phyloP scores from a whole-genome alignment of 2,113 vertebrate genomes.

The Muntiacus muntjak region DNA sequence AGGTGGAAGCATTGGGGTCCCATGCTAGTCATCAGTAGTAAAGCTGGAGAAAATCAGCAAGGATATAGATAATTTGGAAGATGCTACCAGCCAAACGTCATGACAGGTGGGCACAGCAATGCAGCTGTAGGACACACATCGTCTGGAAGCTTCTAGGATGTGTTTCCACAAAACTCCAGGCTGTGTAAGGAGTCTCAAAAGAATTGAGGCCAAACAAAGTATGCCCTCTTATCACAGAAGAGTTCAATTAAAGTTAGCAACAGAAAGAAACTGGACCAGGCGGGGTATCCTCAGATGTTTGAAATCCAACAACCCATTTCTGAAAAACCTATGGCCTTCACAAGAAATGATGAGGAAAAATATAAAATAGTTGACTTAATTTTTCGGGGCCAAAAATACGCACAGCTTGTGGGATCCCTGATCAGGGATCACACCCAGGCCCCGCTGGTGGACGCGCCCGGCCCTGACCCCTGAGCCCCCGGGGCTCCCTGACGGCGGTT shows the following conservation, averaged over 20 bases:
- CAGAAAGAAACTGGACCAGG: neutral
- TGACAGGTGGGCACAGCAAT: rapidly evolving
- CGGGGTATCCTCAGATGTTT: neutral
- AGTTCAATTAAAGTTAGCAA: neutral
- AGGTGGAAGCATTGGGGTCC: neutral
- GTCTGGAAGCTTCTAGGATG: neutral
- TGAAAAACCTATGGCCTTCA: neutral
- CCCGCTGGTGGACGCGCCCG: neutral
- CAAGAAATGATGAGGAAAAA: neutral
- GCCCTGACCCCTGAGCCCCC: neutral
- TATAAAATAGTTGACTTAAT: neutral
- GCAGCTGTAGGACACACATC: neutral
- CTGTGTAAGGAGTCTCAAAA: rapidly evolving
- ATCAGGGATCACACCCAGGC: neutral
- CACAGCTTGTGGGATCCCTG: neutral
- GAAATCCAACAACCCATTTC: neutral
- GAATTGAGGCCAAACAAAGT: rapidly evolving
- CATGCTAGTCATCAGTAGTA: neutral
- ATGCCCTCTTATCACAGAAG: neutral
- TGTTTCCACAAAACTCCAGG: neutral
- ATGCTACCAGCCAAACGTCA: neutral
- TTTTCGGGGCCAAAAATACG: rapidly evolving
- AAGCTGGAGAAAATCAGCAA: neutral
- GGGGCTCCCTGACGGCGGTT: neutral
- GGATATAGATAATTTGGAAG: too few relatives aligned